phyloP scores from a whole-genome alignment of 2,888 invertebrate species.

The Megastigmus dorsalis region DNA sequence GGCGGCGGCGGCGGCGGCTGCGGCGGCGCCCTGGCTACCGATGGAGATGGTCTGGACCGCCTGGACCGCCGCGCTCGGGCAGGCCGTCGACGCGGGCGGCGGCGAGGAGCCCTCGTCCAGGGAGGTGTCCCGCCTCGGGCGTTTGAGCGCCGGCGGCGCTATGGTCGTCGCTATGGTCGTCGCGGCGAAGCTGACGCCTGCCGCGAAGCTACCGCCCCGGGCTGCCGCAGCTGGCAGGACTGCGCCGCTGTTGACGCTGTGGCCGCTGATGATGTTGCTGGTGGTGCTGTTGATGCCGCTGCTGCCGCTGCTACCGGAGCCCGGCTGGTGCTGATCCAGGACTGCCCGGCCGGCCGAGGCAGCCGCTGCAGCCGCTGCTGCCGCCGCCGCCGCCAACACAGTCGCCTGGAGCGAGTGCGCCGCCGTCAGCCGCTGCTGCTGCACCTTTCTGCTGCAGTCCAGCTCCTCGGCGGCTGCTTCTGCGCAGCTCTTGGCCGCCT shows the following conservation, averaged over 20 bases:
- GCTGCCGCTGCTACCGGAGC: background rate
- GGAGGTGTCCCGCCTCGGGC: conserved; percentile 72
- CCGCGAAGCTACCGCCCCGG: conserved; percentile 47
- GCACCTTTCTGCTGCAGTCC: conserved; percentile 33
- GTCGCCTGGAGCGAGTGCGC: conserved; percentile 43
- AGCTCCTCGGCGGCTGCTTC: conserved; percentile 24
- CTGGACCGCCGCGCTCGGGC: no score
- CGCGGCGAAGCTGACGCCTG: conserved; percentile 50
- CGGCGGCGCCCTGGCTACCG: conserved; percentile 8
- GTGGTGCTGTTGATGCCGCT: background rate
- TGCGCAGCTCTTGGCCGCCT: conserved; percentile 32
- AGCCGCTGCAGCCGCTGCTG: conserved; percentile 45
- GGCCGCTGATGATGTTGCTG: conserved; percentile 9
- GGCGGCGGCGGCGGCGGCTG: conserved; percentile 64
- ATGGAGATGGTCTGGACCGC: no score
- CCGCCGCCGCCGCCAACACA: conserved; percentile 48
- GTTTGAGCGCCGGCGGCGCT: conserved; percentile 74
- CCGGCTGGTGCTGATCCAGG: conserved; percentile 37
- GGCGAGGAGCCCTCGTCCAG: conserved; percentile 69
- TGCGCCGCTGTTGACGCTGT: conserved; percentile 9
- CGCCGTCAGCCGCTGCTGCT: conserved; percentile 37
- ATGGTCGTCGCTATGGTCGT: conserved; percentile 66
- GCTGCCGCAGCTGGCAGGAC: conserved; percentile 18
- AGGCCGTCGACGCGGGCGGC: conserved; percentile 68
- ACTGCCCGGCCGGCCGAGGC: conserved; percentile 48